Base-by-base conservation (phyloP, 2,113 vertebrate species). In the Hypocryptadius cinnamomeus region DNA sequence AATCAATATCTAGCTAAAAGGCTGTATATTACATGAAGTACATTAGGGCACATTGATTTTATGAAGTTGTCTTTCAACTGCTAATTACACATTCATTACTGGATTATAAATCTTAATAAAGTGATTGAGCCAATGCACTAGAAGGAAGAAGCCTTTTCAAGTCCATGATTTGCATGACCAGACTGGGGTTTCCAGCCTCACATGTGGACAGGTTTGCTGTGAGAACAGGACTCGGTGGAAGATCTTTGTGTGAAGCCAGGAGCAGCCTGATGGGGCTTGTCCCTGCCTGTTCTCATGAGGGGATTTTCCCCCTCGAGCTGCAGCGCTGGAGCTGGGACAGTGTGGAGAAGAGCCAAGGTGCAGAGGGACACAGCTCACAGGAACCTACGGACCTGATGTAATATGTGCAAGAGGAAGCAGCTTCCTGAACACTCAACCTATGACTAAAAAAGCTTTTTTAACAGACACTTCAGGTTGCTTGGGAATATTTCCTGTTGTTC, bases 41-140 rank as follows among this genome's bases (percentile, higher is more conserved):
- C 59, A 77, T 87, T 89, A 91, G 37, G 42, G 30, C 25, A 10
- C 24, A 93, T 82, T 0, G 54, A 79, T 94, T 95, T 79, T 50
- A 91, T 66, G 39, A 87, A 76, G 60, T 76, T 92, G 79, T 85
- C 66, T 93, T 92, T 93, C 81, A 89, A n/a, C 74, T 94, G 63
- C 70, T 94, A 82, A 89, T 91, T 94, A 81, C 69, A 76, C 51
- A 63, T 96, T 92, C 12, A 12, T 89, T 85, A 65, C 16, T 54
- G 87, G 57, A 85, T 69, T 69, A 85, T 82, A 92, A 93, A 92
- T 89, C 50, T 68, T 87, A 91, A 82, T 85, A 33, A 94, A 90
- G 37, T 22, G 37, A 53, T 71, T 20, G 60, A 94, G 35, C 44
- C 42, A 63, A 18, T 23, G 27, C 15, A 25, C 37, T 11, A 25